Evolutionary conservation across 2,113 vertebrate species (phyloP), one percentile per base, ranked within the genome.

Genomic region (Oncorhynchus masou): DNA sequence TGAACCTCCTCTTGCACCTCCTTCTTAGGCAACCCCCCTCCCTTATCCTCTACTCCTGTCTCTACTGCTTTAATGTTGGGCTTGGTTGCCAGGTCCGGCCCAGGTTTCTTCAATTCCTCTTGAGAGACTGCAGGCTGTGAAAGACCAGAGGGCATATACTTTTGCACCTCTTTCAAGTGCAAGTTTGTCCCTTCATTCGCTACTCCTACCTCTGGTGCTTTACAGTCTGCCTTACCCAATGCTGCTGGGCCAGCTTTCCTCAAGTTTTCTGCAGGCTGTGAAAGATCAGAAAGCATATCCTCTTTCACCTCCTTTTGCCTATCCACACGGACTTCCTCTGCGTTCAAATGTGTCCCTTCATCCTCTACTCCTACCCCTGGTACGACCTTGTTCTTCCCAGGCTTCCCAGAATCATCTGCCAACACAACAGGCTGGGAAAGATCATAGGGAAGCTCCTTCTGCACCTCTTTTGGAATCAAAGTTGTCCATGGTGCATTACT

Each of bases 231-330:
- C 71, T 67, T 71, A 2, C 77, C 74, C 20, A 82, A n/a, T 59
- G 74, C 45, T 60, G 64, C 76, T 5, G 31, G 64, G 22, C 74
- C 69, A 20, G 24, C 65, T 71, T 73, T 86, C 60, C 45, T 74
- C 73, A 34, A 49, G n/a, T 73, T 73, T 74, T 83, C 77, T 16
- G 72, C 62, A 69, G 51, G 20, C 48, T 74, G 70, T 68, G 81
- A 66, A 80, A 78, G 69, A 73, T 76, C 75, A 71, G 71, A 16
- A 51, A 31, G 34, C 15, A 19, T 54, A 3, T 54, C 4, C 51
- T 54, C 16, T 19, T 54, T 4, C 15, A 54, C 51, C 74, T 65
- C 8, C 62, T 54, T 79, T 45, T 45, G 39, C 39, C 39, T 1
- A 45, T 45, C 9, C 39, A 45, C 39, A 12, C 12, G 39, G 39